Evolutionary conservation across 2,888 invertebrate genomes (phyloP).

Genomic region (Drosophila austrosaltans): DNA sequence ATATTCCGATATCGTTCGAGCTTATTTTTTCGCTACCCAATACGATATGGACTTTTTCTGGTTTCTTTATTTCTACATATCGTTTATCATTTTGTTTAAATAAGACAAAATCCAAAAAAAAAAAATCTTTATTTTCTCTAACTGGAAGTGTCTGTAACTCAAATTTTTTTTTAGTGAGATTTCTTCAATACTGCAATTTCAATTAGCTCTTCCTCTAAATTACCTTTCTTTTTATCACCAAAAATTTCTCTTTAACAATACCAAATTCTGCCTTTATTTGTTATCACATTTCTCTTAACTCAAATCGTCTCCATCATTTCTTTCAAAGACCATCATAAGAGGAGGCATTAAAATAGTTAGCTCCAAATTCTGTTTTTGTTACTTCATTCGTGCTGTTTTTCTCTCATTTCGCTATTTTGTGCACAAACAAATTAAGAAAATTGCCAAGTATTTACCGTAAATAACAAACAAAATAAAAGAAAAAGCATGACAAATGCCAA

Average conservation of each 20-base stretch:
- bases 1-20: no score
- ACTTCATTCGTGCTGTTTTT: background rate
- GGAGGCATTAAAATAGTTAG: slow-evolving; percentile 26
- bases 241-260: slow-evolving; percentile 2
- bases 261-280: slow-evolving; percentile 16
- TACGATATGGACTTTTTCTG: no score
- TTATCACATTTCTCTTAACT: slow-evolving; percentile 33
- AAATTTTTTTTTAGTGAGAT: no score
- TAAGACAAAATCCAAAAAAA: no score
- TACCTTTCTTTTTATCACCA: background rate
- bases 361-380: slow-evolving; percentile 30
- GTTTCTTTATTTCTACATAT: background rate
- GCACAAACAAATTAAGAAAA: slow-evolving; percentile 53
- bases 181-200: background rate
- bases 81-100: no score
- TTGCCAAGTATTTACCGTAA: slow-evolving; percentile 49
- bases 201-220: background rate
- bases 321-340: background rate
- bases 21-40: background rate
- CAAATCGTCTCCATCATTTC: background rate
- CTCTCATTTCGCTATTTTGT: slow-evolving; percentile 32
- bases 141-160: no score
- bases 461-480: slow-evolving; percentile 43
- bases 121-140: no score
- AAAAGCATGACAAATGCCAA: slow-evolving; percentile 70